Percentiles rank a stretch among this genome's conserved stretches.
Conservation (phyloP, 2,797 vertebrate species). For the Apodemus agrarius region DNA sequence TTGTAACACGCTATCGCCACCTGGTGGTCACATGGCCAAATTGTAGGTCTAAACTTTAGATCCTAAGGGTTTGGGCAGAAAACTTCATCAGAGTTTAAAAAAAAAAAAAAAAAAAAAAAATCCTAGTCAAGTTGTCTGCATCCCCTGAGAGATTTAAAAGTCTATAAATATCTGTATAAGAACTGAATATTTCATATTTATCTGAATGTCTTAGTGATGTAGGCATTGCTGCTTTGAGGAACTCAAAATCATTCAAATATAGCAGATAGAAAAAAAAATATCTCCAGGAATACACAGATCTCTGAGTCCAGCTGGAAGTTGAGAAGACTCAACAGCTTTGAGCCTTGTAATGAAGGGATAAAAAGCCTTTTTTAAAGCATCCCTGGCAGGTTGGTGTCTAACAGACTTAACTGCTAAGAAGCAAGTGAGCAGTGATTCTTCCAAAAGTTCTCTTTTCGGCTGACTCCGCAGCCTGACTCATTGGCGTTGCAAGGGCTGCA, state of each 20-base stretch:
- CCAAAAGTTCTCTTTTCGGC: constrained; percentile 37
- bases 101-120: neutral
- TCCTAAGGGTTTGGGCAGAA: neutral
- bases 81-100: neutral
- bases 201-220: neutral
- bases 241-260: constrained; percentile 47
- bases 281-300: neutral
- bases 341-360: constrained; percentile 38
- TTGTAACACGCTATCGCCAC: constrained; percentile 58
- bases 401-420: constrained; percentile 45
- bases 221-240: constrained; percentile 10
- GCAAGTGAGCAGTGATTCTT: constrained; percentile 35
- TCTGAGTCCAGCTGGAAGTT: constrained; percentile 14
- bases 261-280: constrained; percentile 40
- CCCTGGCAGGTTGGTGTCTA: constrained; percentile 57
- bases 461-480: constrained; percentile 46
- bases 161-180: constrained; percentile 41
- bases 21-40: constrained; percentile 55
- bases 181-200: constrained; percentile 31
- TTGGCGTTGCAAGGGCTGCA: neutral
- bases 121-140: neutral
- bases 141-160: neutral
- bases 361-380: constrained; percentile 37
- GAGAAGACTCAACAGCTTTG: constrained; percentile 40
- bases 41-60: constrained; percentile 63